A percentile compares a stretch with the other conserved stretches of the same genome.
These are phyloP conservation scores for Bimastos eiseni DNA, from an alignment of 2,888 invertebrate genomes.

Conservation along the genomic window DNA sequence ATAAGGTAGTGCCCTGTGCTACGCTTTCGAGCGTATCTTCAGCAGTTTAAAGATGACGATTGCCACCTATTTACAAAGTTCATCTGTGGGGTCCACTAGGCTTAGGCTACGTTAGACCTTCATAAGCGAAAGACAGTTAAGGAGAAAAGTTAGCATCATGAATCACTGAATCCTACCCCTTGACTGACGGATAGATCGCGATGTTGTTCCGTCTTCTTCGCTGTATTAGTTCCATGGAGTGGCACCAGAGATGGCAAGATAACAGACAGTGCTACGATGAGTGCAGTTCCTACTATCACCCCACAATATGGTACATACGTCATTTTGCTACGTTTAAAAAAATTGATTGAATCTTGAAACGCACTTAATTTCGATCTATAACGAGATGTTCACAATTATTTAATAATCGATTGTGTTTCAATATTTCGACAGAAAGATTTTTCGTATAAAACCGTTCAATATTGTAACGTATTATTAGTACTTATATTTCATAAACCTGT, in stretches of 20 bases:
- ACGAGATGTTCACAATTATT: no score
- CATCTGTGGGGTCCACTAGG: not conserved
- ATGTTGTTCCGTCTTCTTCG: not conserved
- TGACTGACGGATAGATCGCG: not conserved
- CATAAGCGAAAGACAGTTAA: not conserved
- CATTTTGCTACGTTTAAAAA: no score
- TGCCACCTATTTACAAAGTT: no score
- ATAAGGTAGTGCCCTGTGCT: no score
- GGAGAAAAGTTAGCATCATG: not conserved
- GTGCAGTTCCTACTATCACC: not conserved
- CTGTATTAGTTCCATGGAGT: not conserved
- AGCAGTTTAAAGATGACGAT: no score
- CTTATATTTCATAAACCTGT: not conserved
- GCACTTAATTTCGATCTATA: no score
- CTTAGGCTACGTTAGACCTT: not conserved
- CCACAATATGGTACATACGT: conserved; percentile 1
- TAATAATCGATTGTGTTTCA: no score
- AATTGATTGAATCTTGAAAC: no score
- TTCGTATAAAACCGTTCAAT: not conserved
- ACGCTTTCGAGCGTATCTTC: no score
- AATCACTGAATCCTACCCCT: not conserved
- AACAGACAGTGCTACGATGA: not conserved
- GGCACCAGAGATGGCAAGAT: not conserved
- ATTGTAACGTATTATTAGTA: not conserved
- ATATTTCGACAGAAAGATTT: no score